A percentile compares a stretch with the other conserved stretches of the same genome.
These are phyloP conservation scores for Amazona guildingii DNA, from an alignment of 2,113 vertebrate species.

Conservation along the genomic window DNA sequence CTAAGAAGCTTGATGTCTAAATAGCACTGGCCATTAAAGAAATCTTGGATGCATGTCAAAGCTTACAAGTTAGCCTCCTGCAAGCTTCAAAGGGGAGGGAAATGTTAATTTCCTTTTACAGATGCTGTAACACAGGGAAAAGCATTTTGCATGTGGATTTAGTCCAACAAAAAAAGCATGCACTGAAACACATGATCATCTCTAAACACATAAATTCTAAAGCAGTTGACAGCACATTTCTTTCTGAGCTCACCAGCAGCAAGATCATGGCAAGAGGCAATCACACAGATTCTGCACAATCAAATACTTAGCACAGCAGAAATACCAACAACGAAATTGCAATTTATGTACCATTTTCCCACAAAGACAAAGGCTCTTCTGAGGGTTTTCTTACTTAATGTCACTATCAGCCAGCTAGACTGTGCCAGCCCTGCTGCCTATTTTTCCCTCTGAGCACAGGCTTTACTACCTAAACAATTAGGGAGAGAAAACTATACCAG, in stretches of 20 bases:
- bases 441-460: neutral
- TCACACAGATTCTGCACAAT: neutral
- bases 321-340: rapidly evolving
- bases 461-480: neutral
- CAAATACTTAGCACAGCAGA: neutral
- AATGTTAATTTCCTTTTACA: neutral
- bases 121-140: neutral
- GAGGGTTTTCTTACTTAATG: neutral
- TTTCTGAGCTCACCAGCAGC: neutral
- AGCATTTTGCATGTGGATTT: neutral
- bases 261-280: neutral
- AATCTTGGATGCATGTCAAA: neutral
- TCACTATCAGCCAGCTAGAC: neutral
- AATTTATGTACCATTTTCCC: neutral
- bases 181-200: neutral
- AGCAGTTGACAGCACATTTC: neutral
- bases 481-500: neutral
- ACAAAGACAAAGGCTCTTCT: neutral
- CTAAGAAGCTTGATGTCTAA: neutral
- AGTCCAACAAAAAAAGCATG: neutral
- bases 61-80: neutral
- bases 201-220: neutral
- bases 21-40: neutral
- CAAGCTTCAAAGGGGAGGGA: neutral
- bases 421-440: neutral